Percentiles rank a stretch among this genome's conserved stretches.
Evolutionary conservation across 2,888 invertebrate species (phyloP).

Genomic region (Didymodactylos carnosus): DNA sequence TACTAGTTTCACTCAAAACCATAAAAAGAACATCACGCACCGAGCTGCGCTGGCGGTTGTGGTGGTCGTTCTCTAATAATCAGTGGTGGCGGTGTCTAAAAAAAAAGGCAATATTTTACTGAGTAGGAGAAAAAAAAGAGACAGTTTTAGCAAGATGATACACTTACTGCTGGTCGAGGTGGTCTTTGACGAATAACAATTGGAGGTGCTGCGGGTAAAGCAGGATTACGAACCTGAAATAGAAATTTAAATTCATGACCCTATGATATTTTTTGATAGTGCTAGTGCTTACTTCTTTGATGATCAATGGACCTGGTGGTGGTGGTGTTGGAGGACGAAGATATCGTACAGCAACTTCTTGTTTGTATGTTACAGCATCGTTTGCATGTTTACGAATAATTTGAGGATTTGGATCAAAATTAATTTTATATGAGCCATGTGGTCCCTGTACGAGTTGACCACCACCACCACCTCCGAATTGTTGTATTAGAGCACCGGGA

Average conservation of each 20-base stretch:
- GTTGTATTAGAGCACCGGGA: neutral
- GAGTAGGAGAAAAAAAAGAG: too few species aligned
- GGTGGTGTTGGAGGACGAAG: constrained; percentile 13
- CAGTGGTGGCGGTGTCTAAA: neutral
- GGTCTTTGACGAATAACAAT: constrained; percentile 13
- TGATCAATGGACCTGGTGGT: constrained; percentile 9
- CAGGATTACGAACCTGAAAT: constrained; percentile 1
- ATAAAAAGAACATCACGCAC: too few species aligned
- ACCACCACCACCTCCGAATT: neutral
- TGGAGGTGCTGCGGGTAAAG: constrained; percentile 8
- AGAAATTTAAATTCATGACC: neutral
- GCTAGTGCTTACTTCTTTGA: constrained; percentile 1
- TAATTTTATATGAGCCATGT: constrained; percentile 3
- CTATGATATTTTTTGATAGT: neutral
- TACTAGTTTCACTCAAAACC: too few species aligned
- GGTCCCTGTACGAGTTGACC: neutral
- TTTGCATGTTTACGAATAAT: constrained; percentile 1
- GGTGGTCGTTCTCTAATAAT: neutral
- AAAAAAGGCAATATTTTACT: too few species aligned
- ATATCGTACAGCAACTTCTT: constrained; percentile 12
- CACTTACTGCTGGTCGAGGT: constrained; percentile 1
- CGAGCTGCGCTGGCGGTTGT: neutral
- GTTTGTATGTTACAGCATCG: constrained; percentile 3
- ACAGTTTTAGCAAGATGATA: too few species aligned
- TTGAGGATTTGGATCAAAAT: constrained; percentile 8